Evolutionary conservation across 1,140 invertebrate genomes (phyloP), one percentile per base, ranked within the genome.

Genomic region (Anastatus disparis): DNA sequence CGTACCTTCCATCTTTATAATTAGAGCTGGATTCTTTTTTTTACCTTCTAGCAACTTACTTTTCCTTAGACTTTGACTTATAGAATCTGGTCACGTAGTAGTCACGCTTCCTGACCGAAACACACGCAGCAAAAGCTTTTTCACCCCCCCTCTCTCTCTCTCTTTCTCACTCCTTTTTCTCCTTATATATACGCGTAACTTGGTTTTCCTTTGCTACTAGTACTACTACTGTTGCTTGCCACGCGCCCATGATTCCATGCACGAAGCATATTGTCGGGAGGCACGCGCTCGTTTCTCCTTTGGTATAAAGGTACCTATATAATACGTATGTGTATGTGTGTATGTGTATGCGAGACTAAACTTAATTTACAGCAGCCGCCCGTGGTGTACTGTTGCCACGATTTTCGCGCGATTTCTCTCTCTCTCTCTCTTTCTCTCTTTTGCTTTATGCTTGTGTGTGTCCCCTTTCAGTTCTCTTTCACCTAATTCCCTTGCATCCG

Each of bases 321-420:
- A n/a, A n/a, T n/a, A 35, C 31, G 31, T 35, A 35, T 10, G n/a
- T 10, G 10, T 67, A 35, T 35, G 10, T 35, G 10, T 35, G 10
- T 35, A 35, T 35, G 10, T 35, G 10, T 35, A 35, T 35, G n/a
- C n/a, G n/a, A n/a, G 73, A 73, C 69, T 66, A 71, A 76, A 79
- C 78, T 80, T 79, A 74, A 80, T 79, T 79, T 81, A 77, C 74
- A 78, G 73, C 68, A 71, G 48, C 73, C 77, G 62, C 76, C 70
- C 74, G 69, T 15, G 63, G 26, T 44, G 15, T 24, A 3, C 7
- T n/a, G 15, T 20, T 9, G 20, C 15, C 17, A 35, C 38, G 65
- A 40, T 62, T 35, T 61, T 52, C 56, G 67, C 29, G 24, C 52
- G n/a, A 50, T 10, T 15, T 17, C 22, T 22, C 7, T 27, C 24